These are phyloP conservation scores for Ectemnius cavifrons DNA, from an alignment of 2,888 invertebrate species.

Conservation along the genomic window DNA sequence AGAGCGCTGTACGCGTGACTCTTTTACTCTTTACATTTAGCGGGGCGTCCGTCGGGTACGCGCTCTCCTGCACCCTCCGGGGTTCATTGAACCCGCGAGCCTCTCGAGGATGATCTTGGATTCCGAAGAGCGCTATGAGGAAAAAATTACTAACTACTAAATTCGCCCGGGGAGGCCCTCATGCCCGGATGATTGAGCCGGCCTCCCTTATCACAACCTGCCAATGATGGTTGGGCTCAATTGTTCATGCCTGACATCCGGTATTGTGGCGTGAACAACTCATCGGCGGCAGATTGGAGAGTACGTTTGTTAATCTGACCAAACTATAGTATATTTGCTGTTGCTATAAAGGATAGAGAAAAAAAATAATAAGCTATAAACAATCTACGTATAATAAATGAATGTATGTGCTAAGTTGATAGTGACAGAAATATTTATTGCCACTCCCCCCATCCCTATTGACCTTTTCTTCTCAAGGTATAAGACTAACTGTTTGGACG, in stretches of 20 bases:
- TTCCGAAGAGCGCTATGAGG: conserved; percentile 57
- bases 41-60: conserved; percentile 70
- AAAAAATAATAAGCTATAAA: conserved; percentile 75
- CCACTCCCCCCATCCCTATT: too few species aligned
- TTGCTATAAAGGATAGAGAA: conserved; percentile 68
- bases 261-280: conserved; percentile 68
- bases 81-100: conserved; percentile 67
- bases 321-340: conserved; percentile 75
- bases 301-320: conserved; percentile 74
- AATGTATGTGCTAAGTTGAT: conserved; percentile 73
- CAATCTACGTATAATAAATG: conserved; percentile 77
- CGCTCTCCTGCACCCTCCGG: conserved; percentile 71
- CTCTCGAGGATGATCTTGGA: conserved; percentile 71
- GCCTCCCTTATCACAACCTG: conserved; percentile 77
- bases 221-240: conserved; percentile 80
- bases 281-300: conserved; percentile 72
- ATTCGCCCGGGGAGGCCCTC: conserved; percentile 68
- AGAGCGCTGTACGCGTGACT: background rate
- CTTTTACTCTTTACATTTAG: conserved; percentile 28
- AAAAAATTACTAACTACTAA: conserved; percentile 55
- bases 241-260: conserved; percentile 79
- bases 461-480: too few species aligned
- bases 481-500: too few species aligned
- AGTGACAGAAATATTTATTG: too few species aligned
- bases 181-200: conserved; percentile 73